Evolutionary conservation across 2,888 invertebrate species (phyloP).

Genomic region (Pachymerium ferrugineum): DNA sequence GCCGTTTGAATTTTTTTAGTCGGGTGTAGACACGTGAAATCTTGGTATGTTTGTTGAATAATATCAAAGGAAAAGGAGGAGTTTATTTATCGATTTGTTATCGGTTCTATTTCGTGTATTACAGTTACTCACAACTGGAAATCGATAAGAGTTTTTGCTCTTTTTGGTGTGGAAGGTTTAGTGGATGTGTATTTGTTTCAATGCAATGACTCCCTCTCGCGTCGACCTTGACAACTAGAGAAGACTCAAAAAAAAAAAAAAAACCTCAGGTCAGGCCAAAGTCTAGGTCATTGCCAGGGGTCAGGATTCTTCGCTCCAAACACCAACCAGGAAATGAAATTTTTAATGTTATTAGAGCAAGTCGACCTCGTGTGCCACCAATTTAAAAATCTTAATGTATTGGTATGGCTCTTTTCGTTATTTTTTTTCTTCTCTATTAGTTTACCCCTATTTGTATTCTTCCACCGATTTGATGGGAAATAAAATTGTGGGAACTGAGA

Average conservation of each 20-base stretch:
- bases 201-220: background rate
- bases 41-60: background rate
- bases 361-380: constrained; percentile 4
- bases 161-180: background rate
- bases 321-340: constrained; percentile 28
- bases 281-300: constrained; percentile 29
- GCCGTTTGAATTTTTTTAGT: background rate
- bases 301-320: background rate
- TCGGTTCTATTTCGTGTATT: background rate
- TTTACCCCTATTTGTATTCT: too few species aligned
- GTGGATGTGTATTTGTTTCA: background rate
- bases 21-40: background rate
- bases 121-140: background rate
- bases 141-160: background rate
- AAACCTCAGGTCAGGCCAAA: constrained; percentile 23
- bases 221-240: constrained; percentile 8
- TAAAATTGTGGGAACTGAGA: too few species aligned
- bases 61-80: too few species aligned
- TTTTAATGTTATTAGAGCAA: constrained; percentile 19
- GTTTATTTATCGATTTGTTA: constrained; percentile 7
- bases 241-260: background rate
- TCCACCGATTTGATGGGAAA: too few species aligned
- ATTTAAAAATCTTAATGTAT: too few species aligned
- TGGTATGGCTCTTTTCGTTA: too few species aligned
- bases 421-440: too few species aligned